Conservation (phyloP, 2,113 vertebrate species). For the Podarcis muralis region DNA sequence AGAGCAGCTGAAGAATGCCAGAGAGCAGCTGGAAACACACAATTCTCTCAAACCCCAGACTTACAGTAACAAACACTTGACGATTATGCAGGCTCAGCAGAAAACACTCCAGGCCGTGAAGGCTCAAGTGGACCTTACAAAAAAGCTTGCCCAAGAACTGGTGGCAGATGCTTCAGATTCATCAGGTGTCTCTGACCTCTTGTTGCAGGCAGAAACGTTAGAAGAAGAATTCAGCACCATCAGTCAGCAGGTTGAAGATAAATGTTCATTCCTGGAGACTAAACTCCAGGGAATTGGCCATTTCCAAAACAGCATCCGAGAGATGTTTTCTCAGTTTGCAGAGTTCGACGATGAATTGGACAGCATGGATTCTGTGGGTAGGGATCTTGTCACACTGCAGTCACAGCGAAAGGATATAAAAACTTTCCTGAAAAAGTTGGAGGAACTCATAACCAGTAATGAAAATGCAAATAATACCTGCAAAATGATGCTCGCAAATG, state of each 20-base stretch:
- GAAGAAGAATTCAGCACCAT: slow-evolving; percentile 81
- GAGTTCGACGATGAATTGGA: slow-evolving; percentile 97
- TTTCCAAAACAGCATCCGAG: slow-evolving; percentile 94
- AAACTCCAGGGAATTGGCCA: slow-evolving; percentile 96
- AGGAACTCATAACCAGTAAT: slow-evolving; percentile 84
- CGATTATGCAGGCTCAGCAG: slow-evolving; percentile 91
- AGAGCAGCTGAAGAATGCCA: slow-evolving; percentile 82
- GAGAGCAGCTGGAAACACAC: slow-evolving; percentile 84
- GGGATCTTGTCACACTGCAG: slow-evolving; percentile 78
- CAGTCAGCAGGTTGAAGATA: slow-evolving; percentile 83
- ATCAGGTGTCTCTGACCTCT: slow-evolving; percentile 85
- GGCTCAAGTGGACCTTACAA: slow-evolving; percentile 82
- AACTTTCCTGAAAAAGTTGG: slow-evolving; percentile 85
- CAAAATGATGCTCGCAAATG: slow-evolving; percentile 89
- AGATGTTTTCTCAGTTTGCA: slow-evolving; percentile 93
- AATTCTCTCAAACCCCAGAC: slow-evolving; percentile 85
- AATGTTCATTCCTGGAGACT: slow-evolving; percentile 86
- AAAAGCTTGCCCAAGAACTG: slow-evolving; percentile 84
- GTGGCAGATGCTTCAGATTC: slow-evolving; percentile 86
- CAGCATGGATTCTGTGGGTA: slow-evolving; percentile 88
- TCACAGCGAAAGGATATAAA: slow-evolving; percentile 84
- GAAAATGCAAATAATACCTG: slow-evolving; percentile 87
- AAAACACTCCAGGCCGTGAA: slow-evolving; percentile 84
- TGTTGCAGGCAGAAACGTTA: slow-evolving; percentile 84
- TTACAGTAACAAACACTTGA: slow-evolving; percentile 89